Evolutionary conservation across 2,797 vertebrate genomes (phyloP).

Genomic region (Neopelma chrysocephalum): DNA sequence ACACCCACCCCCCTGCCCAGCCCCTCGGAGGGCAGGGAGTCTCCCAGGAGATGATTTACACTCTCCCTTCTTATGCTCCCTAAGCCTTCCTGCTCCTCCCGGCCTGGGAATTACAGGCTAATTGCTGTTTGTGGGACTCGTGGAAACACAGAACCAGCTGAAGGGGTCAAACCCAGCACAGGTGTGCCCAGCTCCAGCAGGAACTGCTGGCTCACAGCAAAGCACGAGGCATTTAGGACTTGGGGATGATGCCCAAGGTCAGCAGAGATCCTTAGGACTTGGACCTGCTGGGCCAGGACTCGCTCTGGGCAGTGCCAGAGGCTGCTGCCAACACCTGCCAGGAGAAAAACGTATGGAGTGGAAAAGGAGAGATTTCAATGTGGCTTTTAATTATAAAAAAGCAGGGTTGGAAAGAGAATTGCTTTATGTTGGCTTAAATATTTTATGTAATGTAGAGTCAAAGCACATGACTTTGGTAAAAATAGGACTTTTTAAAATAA

Average conservation of each 20-base stretch:
- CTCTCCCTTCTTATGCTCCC: neutral
- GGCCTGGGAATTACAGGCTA: neutral
- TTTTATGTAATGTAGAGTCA: neutral
- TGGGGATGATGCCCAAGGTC: neutral
- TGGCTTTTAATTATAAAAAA: neutral
- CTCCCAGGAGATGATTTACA: neutral
- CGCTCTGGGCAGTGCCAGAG: neutral
- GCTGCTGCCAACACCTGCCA: neutral
- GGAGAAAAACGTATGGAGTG: neutral
- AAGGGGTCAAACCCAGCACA: neutral
- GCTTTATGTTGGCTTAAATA: neutral
- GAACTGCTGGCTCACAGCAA: rapidly evolving
- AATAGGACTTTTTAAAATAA: neutral
- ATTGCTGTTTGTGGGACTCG: rapidly evolving
- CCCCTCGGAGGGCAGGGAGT: neutral
- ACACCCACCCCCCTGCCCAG: neutral
- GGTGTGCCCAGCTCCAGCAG: rapidly evolving
- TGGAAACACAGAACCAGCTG: neutral
- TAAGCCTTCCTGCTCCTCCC: neutral
- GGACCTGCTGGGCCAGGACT: neutral
- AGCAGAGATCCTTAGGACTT: neutral
- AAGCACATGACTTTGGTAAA: neutral
- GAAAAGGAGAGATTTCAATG: neutral
- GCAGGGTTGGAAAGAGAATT: neutral
- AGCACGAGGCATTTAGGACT: neutral